Conservation (phyloP, 2,888 invertebrate genomes). For the Zele albiditarsus region DNA sequence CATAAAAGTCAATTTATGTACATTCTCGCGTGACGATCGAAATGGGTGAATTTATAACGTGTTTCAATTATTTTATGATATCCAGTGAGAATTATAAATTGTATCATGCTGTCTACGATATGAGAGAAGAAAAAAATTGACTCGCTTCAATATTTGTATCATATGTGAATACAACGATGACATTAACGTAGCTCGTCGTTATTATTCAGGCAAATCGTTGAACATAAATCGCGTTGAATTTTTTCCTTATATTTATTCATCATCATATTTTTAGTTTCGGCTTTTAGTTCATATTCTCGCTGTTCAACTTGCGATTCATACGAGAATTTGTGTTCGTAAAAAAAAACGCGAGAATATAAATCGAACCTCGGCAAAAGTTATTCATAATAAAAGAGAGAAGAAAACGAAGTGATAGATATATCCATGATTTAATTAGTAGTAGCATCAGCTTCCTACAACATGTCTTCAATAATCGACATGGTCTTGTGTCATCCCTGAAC, state of each 20-base stretch:
- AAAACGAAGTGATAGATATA: not conserved
- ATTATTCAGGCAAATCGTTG: constrained; percentile 13
- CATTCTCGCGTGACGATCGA: not conserved
- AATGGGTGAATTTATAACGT: not conserved
- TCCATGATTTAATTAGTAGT: not conserved
- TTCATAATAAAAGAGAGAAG: not conserved
- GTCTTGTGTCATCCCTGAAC: not conserved
- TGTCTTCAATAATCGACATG: not conserved
- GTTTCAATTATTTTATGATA: not conserved
- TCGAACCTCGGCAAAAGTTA: not conserved
- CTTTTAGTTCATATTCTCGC: not conserved
- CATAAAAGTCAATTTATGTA: not conserved
- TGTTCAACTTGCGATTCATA: not conserved
- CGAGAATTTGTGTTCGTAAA: not conserved
- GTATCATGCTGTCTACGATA: constrained; percentile 21
- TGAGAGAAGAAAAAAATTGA: constrained; percentile 27
- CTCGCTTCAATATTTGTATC: constrained; percentile 30
- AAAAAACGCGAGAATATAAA: not conserved
- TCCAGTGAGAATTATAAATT: not conserved
- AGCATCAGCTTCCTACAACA: not conserved
- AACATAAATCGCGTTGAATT: not conserved
- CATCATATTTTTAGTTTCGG: not conserved
- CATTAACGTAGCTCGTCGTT: not conserved
- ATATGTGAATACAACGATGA: constrained; percentile 25
- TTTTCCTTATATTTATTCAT: not conserved